These are phyloP conservation scores for Nipponacmea schrenckii DNA, from an alignment of 2,888 invertebrate species.

Conservation along the genomic window DNA sequence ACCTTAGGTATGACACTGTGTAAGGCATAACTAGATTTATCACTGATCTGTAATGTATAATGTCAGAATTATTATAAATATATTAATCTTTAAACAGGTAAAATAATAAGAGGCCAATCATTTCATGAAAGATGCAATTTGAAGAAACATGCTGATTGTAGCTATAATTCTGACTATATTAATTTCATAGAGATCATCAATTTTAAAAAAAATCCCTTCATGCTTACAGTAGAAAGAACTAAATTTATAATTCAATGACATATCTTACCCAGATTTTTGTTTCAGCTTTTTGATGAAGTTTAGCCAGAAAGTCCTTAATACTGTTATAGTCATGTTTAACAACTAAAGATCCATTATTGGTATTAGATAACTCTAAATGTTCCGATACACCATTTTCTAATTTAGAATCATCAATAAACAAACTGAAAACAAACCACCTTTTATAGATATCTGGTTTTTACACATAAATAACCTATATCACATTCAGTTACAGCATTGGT, in stretches of 20 bases:
- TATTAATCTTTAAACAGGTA: too few species aligned
- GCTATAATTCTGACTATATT: too few species aligned
- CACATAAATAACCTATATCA: too few species aligned
- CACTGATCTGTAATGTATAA: slow-evolving; percentile 47
- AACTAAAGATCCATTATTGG: slow-evolving; percentile 26
- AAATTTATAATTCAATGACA: not conserved
- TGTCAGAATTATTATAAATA: not conserved
- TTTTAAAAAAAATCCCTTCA: too few species aligned
- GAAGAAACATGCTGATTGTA: too few species aligned
- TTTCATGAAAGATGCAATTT: too few species aligned
- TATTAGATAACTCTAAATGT: slow-evolving; percentile 44
- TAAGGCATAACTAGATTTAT: slow-evolving; percentile 53
- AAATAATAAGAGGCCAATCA: too few species aligned
- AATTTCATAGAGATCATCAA: not conserved
- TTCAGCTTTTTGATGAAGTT: slow-evolving; percentile 33
- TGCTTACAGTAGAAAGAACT: too few species aligned
- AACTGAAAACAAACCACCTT: slow-evolving; percentile 35
- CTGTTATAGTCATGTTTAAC: slow-evolving; percentile 42
- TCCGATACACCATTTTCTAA: slow-evolving; percentile 41
- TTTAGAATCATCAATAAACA: slow-evolving; percentile 53
- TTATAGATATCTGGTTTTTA: not conserved
- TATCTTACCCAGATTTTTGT: slow-evolving; percentile 56
- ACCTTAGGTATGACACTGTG: slow-evolving; percentile 51
- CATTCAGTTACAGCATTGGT: too few species aligned
- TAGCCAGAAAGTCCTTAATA: slow-evolving; percentile 43